These are phyloP conservation scores for Osmerus mordax DNA, from an alignment of 2,113 vertebrate genomes.

Conservation along the genomic window DNA sequence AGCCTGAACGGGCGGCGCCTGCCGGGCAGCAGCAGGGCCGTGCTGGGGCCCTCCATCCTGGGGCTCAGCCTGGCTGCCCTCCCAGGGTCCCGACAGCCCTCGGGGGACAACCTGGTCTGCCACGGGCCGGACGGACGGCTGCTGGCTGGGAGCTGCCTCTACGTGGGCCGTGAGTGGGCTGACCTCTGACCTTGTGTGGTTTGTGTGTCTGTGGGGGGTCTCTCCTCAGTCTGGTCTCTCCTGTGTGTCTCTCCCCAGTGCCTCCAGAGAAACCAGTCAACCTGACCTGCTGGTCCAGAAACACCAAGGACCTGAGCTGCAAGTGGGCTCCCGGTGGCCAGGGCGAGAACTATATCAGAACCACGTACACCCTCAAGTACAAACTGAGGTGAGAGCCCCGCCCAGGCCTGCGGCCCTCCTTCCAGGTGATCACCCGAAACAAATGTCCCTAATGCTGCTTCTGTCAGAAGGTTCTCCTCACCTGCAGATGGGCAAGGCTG, in stretches of 20 bases:
- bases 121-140: constrained; percentile 82
- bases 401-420: constrained; percentile 29
- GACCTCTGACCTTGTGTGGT: no score
- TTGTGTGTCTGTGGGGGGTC: no score
- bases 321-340: constrained; percentile 81
- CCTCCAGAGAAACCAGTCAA: constrained; percentile 90
- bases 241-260: constrained; percentile 61
- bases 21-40: constrained; percentile 70
- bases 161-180: constrained; percentile 84
- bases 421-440: constrained; percentile 33
- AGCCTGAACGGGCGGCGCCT: constrained; percentile 84
- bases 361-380: constrained; percentile 92
- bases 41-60: constrained; percentile 69
- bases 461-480: no score
- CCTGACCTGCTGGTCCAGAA: constrained; percentile 90
- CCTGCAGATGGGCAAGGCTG: no score
- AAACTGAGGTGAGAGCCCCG: constrained; percentile 81
- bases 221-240: no score
- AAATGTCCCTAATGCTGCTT: neutral
- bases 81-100: constrained; percentile 89
- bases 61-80: constrained; percentile 78
- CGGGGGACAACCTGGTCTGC: constrained; percentile 92
- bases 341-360: constrained; percentile 85
- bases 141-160: constrained; percentile 89
- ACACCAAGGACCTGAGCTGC: constrained; percentile 91